These are phyloP conservation scores for Phocides pigmalion DNA, from an alignment of 1,140 invertebrate species.

Conservation along the genomic window DNA sequence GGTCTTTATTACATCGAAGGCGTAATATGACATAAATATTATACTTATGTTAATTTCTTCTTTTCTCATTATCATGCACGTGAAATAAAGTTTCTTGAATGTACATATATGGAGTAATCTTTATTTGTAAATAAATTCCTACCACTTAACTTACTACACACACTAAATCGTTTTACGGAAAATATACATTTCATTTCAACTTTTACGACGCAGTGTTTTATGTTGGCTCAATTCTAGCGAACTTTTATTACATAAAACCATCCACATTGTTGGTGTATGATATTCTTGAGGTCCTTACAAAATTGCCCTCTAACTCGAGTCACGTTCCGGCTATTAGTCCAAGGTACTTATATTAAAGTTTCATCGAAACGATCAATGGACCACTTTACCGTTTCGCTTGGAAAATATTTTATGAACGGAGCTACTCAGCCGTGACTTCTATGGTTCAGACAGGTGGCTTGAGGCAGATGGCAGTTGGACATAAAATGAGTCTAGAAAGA, in stretches of 20 bases:
- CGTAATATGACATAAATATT: no score
- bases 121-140: no score
- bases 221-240: background rate
- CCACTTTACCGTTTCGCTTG: conserved; percentile 57
- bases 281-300: conserved; percentile 67
- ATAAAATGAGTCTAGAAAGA: background rate
- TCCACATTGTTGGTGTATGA: conserved; percentile 70
- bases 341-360: conserved; percentile 74
- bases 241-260: conserved; percentile 47
- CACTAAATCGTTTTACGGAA: background rate
- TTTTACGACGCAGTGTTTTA: conserved; percentile 4
- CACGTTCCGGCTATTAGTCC: conserved; percentile 76
- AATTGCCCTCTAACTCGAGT: conserved; percentile 64
- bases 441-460: conserved; percentile 47
- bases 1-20: no score
- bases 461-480: conserved; percentile 25
- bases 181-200: background rate
- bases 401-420: conserved; percentile 68
- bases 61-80: no score
- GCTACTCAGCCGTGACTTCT: conserved; percentile 48
- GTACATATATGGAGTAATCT: no score
- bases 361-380: conserved; percentile 71
- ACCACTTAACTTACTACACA: no score
- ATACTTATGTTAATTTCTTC: no score
- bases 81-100: no score